Conservation (phyloP, 2,797 vertebrate genomes). For the Acanthis flammea region DNA sequence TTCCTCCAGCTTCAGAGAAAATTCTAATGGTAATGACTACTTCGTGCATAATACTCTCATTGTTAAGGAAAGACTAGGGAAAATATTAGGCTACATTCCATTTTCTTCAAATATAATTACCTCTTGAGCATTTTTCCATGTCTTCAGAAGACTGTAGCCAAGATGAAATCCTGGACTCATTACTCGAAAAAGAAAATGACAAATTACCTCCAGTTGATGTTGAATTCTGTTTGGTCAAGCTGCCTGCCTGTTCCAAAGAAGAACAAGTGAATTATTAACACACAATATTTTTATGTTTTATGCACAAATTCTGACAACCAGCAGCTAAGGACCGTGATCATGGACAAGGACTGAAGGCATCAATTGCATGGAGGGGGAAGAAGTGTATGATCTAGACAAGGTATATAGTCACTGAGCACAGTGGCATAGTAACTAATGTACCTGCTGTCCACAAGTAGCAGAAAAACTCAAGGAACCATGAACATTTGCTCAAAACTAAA, state of each 20-base stretch:
- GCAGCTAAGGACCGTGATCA: not conserved
- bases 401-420: not conserved
- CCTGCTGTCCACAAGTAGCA: not conserved
- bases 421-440: not conserved
- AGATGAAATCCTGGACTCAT: slow-evolving; percentile 86
- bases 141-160: slow-evolving; percentile 94
- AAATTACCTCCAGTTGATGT: slow-evolving; percentile 78
- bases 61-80: not conserved
- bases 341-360: not conserved
- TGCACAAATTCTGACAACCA: not conserved
- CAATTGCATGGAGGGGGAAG: not conserved
- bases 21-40: not conserved
- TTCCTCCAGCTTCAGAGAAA: not conserved
- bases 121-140: slow-evolving; percentile 95
- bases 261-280: not conserved
- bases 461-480: not conserved
- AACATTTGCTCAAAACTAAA: not conserved
- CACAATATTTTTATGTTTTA: not conserved
- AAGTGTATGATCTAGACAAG: not conserved
- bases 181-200: slow-evolving; percentile 80
- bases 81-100: not conserved
- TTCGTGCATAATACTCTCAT: not conserved
- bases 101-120: slow-evolving; percentile 64
- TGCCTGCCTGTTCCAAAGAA: slow-evolving; percentile 75
- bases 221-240: slow-evolving; percentile 86